Base-by-base conservation (phyloP, 2,888 invertebrate genomes). In the Cordilura impudica region DNA sequence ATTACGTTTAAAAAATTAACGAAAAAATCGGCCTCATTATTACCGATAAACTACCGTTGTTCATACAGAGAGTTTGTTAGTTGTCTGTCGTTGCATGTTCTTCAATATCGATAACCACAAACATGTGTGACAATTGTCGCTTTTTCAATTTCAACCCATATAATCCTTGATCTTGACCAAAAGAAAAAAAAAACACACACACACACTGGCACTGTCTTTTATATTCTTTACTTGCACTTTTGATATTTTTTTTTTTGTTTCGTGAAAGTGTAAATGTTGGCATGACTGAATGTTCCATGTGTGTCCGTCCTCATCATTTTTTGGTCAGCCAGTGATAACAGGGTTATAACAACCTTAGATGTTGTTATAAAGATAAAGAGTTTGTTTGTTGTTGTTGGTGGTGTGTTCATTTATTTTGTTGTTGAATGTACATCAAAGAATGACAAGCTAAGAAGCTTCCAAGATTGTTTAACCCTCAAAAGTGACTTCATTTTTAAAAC, bases 331-430 rank as follows among this genome's bases (percentile, higher is more conserved):
- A 67, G 49, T 71, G 78, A n/a, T n/a, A n/a, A n/a, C n/a, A 73
- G 69, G 70, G 70, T 79, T 65, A 77, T 73, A 81, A 78, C 72
- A 77, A 61, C 60, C 75, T 69, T 75, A 56, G 69, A 79, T 76
- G 66, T 71, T 73, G 77, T 73, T 79, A 67, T 31, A 67, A 73
- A 79, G 83, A 83, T 83, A 83, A 83, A 81, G 78, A 51, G 61
- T 66, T 66, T 60, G 18, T 26, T 72, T 72, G 35, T 74, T 54
- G 69, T 56, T 39, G 49, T 56, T 63, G 12, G n/a, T n/a, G n/a
- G n/a, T n/a, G n/a, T n/a, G n/a, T n/a, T n/a, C n/a, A n/a, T n/a
- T n/a, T n/a, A n/a, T n/a, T n/a, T n/a, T n/a, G n/a, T n/a, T n/a
- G 23, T 12, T 51, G 43, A 47, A 29, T 66, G 80, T 80, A 81